Conservation (phyloP, 2,797 vertebrate species). For the Odontamblyopus rebecca region DNA sequence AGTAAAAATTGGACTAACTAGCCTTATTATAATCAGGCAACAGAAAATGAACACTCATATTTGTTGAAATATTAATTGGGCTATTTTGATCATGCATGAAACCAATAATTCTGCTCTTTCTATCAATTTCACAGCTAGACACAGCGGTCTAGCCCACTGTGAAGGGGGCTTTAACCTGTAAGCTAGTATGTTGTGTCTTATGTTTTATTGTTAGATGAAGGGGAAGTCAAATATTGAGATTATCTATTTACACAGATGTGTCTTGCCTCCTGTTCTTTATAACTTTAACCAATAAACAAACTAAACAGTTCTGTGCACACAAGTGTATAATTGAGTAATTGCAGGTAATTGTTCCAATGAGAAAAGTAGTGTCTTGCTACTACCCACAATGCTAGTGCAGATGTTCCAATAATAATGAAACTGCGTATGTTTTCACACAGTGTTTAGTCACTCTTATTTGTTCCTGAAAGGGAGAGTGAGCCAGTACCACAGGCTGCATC, state of each 20-base stretch:
- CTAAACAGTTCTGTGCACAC: neutral
- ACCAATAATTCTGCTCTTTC: too few relatives aligned
- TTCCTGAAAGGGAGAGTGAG: constrained; percentile 21
- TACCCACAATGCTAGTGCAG: neutral
- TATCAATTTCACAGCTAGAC: too few relatives aligned
- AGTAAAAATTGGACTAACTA: too few relatives aligned
- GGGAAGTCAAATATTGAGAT: too few relatives aligned
- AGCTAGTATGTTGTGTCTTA: too few relatives aligned
- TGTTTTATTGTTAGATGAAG: too few relatives aligned
- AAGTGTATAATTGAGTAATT: neutral
- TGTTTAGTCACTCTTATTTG: neutral
- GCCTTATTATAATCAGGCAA: too few relatives aligned
- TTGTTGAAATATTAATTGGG: too few relatives aligned
- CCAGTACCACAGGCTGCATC: constrained; percentile 51
- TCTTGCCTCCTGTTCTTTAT: neutral
- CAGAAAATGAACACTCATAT: too few relatives aligned
- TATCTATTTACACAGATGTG: neutral
- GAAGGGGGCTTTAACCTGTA: too few relatives aligned
- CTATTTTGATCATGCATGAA: too few relatives aligned
- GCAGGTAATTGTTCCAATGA: neutral
- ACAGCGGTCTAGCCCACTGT: too few relatives aligned
- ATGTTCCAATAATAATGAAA: neutral
- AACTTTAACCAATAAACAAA: neutral
- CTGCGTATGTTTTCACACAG: neutral
- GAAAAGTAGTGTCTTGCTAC: neutral